Percentiles rank a stretch among this genome's conserved stretches.
Evolutionary conservation across 2,113 vertebrate species (phyloP).

Genomic region (Aldabrachelys gigantea): DNA sequence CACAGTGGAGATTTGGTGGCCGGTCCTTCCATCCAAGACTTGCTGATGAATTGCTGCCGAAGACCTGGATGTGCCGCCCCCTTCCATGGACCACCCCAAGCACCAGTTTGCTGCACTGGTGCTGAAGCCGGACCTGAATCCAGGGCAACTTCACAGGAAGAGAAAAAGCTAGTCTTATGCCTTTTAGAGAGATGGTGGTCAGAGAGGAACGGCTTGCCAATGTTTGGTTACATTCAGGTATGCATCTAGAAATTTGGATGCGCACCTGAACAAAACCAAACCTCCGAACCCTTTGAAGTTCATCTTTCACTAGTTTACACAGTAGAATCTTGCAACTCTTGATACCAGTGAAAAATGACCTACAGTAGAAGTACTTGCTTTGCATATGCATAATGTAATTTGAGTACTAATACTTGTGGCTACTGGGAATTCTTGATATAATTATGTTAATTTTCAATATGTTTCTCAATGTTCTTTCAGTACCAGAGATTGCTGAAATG

Average conservation of each 20-base stretch:
- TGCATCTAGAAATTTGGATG: not conserved
- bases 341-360: conserved; percentile 58
- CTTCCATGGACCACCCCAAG: too few relatives aligned
- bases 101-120: too few relatives aligned
- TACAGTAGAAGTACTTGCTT: conserved; percentile 57
- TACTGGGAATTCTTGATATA: conserved; percentile 59
- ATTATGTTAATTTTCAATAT: conserved; percentile 75
- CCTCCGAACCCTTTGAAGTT: not conserved
- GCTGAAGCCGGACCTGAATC: too few relatives aligned
- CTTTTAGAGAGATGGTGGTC: not conserved
- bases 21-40: too few relatives aligned
- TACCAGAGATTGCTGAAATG: conserved; percentile 40
- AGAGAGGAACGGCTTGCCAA: not conserved
- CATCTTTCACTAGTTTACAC: conserved; percentile 5
- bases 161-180: not conserved
- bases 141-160: not conserved
- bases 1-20: too few relatives aligned
- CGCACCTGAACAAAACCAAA: conserved; percentile 12
- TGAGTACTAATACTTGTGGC: conserved; percentile 59
- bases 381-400: conserved; percentile 68
- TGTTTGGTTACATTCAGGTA: not conserved
- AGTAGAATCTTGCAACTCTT: conserved; percentile 14
- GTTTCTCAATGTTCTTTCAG: conserved; percentile 45
- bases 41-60: too few relatives aligned
- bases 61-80: too few relatives aligned